Evolutionary conservation across 2,113 vertebrate species (phyloP).

Genomic region (Percopsis transmontana): DNA sequence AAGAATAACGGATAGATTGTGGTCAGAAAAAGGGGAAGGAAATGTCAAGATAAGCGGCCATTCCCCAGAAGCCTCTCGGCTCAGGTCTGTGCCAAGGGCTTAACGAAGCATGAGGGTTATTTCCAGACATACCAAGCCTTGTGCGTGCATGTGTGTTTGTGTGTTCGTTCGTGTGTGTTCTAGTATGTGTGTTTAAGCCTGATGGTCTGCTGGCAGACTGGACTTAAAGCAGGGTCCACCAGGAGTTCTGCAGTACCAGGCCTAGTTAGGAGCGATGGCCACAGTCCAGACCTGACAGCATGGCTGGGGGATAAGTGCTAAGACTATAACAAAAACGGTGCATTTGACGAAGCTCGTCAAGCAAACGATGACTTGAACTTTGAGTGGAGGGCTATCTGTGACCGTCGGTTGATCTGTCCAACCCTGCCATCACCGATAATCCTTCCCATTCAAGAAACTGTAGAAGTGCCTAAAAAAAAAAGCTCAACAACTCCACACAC

Average conservation of each 20-base stretch:
- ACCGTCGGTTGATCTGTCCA: slow-evolving; percentile 66
- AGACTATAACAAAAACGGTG: slow-evolving; percentile 51
- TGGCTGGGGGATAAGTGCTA: slow-evolving; percentile 55
- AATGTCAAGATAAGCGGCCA: slow-evolving; percentile 54
- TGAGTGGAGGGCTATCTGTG: slow-evolving; percentile 72
- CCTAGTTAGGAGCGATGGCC: slow-evolving; percentile 22
- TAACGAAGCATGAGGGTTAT: slow-evolving; percentile 49
- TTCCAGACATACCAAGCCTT: slow-evolving; percentile 60
- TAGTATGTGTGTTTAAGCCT: slow-evolving; percentile 39
- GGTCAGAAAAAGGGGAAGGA: too few species aligned
- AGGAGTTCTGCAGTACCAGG: too few species aligned
- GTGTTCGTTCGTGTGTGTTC: slow-evolving; percentile 12
- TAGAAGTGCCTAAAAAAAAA: slow-evolving; percentile 80
- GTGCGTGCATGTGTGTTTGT: slow-evolving; percentile 18
- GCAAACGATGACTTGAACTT: slow-evolving; percentile 70
- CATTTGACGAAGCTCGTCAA: slow-evolving; percentile 62
- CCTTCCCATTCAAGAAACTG: slow-evolving; percentile 78
- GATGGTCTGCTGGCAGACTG: slow-evolving; percentile 75
- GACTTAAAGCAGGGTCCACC: slow-evolving; percentile 46
- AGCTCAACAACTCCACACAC: slow-evolving; percentile 63
- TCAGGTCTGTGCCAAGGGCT: slow-evolving; percentile 66
- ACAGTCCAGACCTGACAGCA: slow-evolving; percentile 35
- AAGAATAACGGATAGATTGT: slow-evolving; percentile 27
- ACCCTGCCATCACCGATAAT: slow-evolving; percentile 72
- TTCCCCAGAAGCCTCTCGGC: slow-evolving; percentile 53